Evolutionary conservation across 2,888 invertebrate genomes (phyloP), one percentile per base, ranked within the genome.

Genomic region (Brassicogethes aeneus): DNA sequence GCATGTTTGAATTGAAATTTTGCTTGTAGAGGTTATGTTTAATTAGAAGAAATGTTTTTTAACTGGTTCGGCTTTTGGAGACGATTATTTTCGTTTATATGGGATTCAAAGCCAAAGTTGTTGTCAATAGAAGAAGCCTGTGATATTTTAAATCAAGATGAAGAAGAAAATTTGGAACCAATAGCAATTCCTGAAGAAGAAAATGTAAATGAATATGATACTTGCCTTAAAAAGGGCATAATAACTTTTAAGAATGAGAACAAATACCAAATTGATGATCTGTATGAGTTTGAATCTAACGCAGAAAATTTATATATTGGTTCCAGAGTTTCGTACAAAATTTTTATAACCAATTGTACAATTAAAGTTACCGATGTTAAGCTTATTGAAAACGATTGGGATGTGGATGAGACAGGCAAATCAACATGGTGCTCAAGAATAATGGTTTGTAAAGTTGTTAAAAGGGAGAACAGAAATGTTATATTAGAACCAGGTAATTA

Each of bases 191-290:
- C n/a, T 5, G 10, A 30, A 17, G 12, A 17, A 2, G 36, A 35
- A n/a, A 8, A 37, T 23, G 16, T 29, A 15, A 13, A 30, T 7
- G 34, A 36, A 12, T 42, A 47, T 29, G 33, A 39, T 1, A 37
- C 48, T 42, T 43, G 43, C 16, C 46, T 55, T 3, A 60, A 59
- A 45, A 59, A 59, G 62, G 86, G 85, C 3, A 60, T 67, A 23
- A 69, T 86, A 23, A 82, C 82, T n/a, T 62, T 64, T n/a, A 52
- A 76, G n/a, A 60, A 59, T 3, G 58, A 64, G 1, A 60, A 70
- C 37, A 66, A 69, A 55, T 72, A 78, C 16, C 60, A 77, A 1
- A 79, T 86, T 42, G 80, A 86, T 62, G 70, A 76, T 38, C 62
- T 61, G 23, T 66, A 77, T 41, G 67, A 69, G 46, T 84, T 77